Conservation (phyloP, 2,888 invertebrate genomes). For the Nephrotoma flavescens region DNA sequence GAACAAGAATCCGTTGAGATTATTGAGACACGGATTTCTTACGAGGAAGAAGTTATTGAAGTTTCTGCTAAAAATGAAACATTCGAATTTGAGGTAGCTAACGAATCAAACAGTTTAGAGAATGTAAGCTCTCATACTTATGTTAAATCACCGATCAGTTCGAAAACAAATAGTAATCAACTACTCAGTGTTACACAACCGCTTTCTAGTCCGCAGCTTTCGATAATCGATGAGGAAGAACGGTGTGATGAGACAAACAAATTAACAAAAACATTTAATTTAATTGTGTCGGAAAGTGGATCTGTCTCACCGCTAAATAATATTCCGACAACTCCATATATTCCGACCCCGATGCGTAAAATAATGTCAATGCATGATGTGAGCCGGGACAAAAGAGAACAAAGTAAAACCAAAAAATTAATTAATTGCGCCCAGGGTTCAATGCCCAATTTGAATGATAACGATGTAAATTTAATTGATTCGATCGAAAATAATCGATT, state of each 20-base stretch:
- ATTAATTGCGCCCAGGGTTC: slow-evolving; percentile 25
- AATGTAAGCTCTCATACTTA: background rate
- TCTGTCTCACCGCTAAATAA: background rate
- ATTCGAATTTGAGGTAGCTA: background rate
- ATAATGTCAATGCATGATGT: slow-evolving; percentile 28
- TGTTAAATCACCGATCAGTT: background rate
- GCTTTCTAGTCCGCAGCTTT: background rate
- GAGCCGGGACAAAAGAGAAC: slow-evolving; percentile 13
- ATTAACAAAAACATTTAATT: background rate
- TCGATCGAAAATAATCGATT: slow-evolving; percentile 32
- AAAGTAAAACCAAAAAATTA: background rate
- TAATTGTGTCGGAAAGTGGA: background rate
- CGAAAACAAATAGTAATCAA: background rate
- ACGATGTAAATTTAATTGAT: slow-evolving; percentile 25
- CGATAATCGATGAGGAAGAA: slow-evolving; percentile 1
- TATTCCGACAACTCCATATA: background rate
- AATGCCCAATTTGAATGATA: slow-evolving; percentile 31
- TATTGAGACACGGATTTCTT: background rate
- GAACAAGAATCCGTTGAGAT: background rate
- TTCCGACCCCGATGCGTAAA: slow-evolving; percentile 25
- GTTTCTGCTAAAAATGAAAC: background rate
- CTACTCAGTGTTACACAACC: background rate
- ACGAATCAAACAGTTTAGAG: background rate
- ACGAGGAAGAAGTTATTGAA: slow-evolving; percentile 2
- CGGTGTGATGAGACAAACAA: background rate